Base-by-base conservation (phyloP, 2,888 invertebrate species). In the Drosophila barbarae region DNA sequence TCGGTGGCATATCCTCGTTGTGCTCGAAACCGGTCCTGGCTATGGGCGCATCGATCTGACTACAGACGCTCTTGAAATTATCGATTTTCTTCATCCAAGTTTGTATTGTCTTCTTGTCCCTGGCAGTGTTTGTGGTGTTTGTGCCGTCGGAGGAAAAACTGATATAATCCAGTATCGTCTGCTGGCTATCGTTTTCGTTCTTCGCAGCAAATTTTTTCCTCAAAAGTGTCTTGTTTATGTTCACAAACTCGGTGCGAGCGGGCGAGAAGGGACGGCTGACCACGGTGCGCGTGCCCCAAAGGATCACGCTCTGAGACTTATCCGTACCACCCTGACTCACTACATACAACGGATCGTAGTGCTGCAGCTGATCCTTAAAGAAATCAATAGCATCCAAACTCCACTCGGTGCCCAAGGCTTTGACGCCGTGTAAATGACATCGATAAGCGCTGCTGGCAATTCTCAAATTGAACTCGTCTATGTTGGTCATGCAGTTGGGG, bases 391-490 rank as follows among this genome's bases (percentile, higher is more conserved):
- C 75, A 4, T 84, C 75, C 10, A 69, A 56, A 0, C 87, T 77
- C 89, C 89, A 89, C 7, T 91, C 90, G 1, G 92, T 93, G 0
- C 94, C 93, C 0, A 94, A 93, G 0, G 96, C 93, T 26, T 90
- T 88, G 10, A 96, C 91, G 21, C 94, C 93, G 2, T 92, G 92
- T 51, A 96, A 86, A 84, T 93, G 93, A 69, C 95, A 94, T 72
- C 92, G 92, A 23, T 93, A 90, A 0, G 93, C 92, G 0, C 92
- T 92, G 63, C 92, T 91, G 0, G 91, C 91, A 1, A 91, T 87
- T 0, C 87, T 85, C 8, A 87, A 82, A 69, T 94, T 93, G 9
- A 90, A 87, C 0, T 89, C 76, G 12, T 90, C 85, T 5, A 95
- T 89, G 2, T 0, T 82, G 52, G 0, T 88, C 84, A 13, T 93